These are phyloP conservation scores for Pteronura brasiliensis DNA, from an alignment of 2,113 vertebrate species.

Conservation along the genomic window DNA sequence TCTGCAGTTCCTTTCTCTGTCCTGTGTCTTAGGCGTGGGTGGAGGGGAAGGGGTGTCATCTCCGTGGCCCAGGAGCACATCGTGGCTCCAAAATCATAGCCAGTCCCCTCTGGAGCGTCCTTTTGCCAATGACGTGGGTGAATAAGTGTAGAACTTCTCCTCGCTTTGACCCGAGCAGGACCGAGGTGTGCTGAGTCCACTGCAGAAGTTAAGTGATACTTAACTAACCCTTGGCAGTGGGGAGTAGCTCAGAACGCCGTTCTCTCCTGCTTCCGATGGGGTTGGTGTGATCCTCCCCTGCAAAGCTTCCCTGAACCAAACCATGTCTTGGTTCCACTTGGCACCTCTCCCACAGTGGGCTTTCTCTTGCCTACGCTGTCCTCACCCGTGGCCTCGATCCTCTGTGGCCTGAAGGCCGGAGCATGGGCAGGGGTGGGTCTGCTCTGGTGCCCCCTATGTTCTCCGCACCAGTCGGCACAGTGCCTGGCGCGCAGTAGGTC, in stretches of 20 bases:
- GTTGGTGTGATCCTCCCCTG: neutral
- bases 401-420: neutral
- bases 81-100: neutral
- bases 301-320: neutral
- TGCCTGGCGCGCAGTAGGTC: neutral
- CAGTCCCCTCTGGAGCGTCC: neutral
- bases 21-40: neutral
- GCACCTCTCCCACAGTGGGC: neutral
- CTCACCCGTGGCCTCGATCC: neutral
- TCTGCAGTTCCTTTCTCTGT: neutral
- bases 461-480: neutral
- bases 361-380: neutral
- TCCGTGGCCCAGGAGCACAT: neutral
- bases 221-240: rapidly evolving
- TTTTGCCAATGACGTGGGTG: neutral
- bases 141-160: neutral
- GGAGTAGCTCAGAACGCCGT: too few species aligned
- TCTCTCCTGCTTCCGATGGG: neutral
- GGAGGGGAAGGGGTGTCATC: neutral
- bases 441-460: neutral
- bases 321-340: neutral
- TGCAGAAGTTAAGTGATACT: neutral
- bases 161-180: neutral
- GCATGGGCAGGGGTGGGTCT: rapidly evolving
- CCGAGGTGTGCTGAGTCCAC: neutral